phyloP scores from a whole-genome alignment of 1,140 invertebrate species.

The Hyposmocoma kahamanoa region DNA sequence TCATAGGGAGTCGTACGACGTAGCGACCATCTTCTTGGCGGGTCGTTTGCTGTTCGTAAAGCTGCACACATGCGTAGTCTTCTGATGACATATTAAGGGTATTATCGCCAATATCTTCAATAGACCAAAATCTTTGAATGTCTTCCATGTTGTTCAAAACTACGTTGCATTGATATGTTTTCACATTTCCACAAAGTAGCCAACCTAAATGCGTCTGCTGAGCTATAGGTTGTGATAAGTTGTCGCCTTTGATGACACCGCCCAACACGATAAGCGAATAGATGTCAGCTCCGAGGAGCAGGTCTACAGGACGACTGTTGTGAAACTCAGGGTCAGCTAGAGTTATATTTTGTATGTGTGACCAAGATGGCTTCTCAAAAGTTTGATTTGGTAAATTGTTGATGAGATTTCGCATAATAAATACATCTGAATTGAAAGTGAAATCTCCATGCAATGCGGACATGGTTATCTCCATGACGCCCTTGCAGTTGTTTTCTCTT shows the following conservation, averaged over 20 bases:
- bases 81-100: not conserved
- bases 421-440: not conserved
- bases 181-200: constrained; percentile 20
- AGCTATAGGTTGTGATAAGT: constrained; percentile 14
- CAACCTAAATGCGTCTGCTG: constrained; percentile 25
- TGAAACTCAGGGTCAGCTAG: constrained; percentile 15
- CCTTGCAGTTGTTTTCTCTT: not conserved
- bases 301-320: constrained; percentile 9
- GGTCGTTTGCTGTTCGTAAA: not conserved
- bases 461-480: not conserved
- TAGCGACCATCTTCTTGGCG: not conserved
- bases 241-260: constrained; percentile 8
- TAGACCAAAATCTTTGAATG: constrained; percentile 17
- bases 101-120: constrained; percentile 13
- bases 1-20: not conserved
- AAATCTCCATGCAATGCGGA: not conserved
- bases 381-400: not conserved
- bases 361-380: not conserved
- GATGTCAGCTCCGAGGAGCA: constrained; percentile 13
- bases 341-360: not conserved
- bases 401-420: not conserved
- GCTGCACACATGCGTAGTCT: not conserved
- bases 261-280: constrained; percentile 10
- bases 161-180: constrained; percentile 18
- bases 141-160: constrained; percentile 13